Base-by-base conservation (phyloP, 2,888 invertebrate species). In the Griposia aprilina region DNA sequence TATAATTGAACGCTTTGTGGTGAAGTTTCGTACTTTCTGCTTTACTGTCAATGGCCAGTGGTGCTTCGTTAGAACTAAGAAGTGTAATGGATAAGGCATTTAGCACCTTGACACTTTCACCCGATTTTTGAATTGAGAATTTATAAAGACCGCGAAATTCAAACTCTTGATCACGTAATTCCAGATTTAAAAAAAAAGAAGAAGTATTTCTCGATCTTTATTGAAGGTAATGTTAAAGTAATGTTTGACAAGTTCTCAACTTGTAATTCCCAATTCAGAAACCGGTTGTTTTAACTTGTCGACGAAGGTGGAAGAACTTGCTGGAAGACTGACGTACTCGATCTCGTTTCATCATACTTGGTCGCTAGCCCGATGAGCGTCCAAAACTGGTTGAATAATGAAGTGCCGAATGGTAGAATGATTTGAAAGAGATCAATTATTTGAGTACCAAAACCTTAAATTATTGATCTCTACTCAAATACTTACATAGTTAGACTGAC, bases 1-100 rank as follows among this genome's bases (percentile, higher is more conserved):
- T 93, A 91, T 93, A 93, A 94, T 94, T 94, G 92, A 91, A 91
- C 90, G 94, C 95, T 95, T 95, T 95, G 94, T 94, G 92, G 89
- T 81, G 71, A 80, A 86, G 92, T 94, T 94, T 91, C 86, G 87
- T 90, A 45, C 77, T 66, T 76, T 78, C 84, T 71, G 69, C 52
- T 93, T 91, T 89, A 89, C 91, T 92, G 92, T 92, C 93, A 93
- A 93, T 93, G 92, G 90, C 90, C 88, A 88, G 90, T 85, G 81
- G 83, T 84, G 84, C 77, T 74, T 85, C 48, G 48, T 59, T 57
- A 13, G 4, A 0, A 20, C 1, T n/a, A 20, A 60, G 23, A 57
- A 45, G n/a, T 48, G 10, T 20, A 3, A 41, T 76, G 76, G 87
- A 87, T 73, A 26, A 3, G 88, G 69, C 17, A 81, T 57, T 48